Percentiles rank a stretch among this genome's conserved stretches.
Evolutionary conservation across 2,113 vertebrate species (phyloP).

Genomic region (Murina feae): DNA sequence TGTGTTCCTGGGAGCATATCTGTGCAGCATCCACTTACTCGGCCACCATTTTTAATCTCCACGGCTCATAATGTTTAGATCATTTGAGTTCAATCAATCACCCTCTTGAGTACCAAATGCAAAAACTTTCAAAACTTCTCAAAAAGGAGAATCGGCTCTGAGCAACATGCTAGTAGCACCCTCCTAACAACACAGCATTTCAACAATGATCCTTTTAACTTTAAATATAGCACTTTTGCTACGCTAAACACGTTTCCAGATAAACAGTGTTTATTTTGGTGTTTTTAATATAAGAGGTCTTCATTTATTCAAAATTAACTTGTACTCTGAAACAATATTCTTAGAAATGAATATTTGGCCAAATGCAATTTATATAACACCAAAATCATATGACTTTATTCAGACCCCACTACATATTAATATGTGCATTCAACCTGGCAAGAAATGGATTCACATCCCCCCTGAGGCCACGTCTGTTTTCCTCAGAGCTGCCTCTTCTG

Average conservation of each 20-base stretch:
- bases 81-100: neutral
- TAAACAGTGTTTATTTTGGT: neutral
- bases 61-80: neutral
- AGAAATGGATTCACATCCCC: neutral
- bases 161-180: neutral
- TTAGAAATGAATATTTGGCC: neutral
- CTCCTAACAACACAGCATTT: neutral
- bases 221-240: neutral
- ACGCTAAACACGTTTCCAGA: neutral
- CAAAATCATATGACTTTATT: neutral
- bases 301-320: neutral
- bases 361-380: neutral
- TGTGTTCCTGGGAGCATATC: no score
- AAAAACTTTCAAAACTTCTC: neutral
- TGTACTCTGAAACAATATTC: neutral
- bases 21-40: no score
- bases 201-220: no score
- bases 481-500: neutral
- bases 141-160: neutral
- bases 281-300: neutral
- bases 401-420: neutral
- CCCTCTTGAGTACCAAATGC: neutral
- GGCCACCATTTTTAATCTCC: no score
- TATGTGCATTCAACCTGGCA: neutral
- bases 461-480: neutral